Base-by-base conservation (phyloP, 2,113 vertebrate genomes). In the Oreochromis tanganicae region DNA sequence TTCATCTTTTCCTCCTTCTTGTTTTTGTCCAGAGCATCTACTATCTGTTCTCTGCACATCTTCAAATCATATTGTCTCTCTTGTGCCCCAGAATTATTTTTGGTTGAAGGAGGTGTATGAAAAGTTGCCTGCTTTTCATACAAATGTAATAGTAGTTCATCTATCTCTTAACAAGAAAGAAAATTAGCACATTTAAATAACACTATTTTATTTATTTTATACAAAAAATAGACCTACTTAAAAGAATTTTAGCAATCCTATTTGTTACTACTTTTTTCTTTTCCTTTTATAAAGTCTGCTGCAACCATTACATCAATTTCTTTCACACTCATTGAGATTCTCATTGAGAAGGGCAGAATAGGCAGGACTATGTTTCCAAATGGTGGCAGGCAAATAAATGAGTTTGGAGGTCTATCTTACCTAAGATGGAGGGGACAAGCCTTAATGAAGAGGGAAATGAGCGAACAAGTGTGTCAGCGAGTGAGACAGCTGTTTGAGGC, bases 361-460 rank as follows among this genome's bases (percentile, higher is more conserved):
- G 27, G 66, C 16, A 79, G 66, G 82, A 24, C 12, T 14, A 14
- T 9, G 21, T 87, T 92, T 83, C 32, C 56, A 89, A 87, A 89
- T 61, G 82, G 41, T 83, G 59, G 57, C 85, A 80, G 80, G 86
- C 43, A 24, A 91, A 89, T 91, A 91, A 83, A 92, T 91, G 90
- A 88, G 84, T 43, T 61, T 38, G 50, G 81, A 91, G 83, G 81
- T 88, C 79, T 86, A 48, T 84, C 86, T 68, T 89, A 86, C 56
- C 80, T 75, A 52, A 78, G 88, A 88, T 79, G 73, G 87, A 86
- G 87, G 83, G 71, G 61, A 75, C 50, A 41, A 9, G 19, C 5
- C 46, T 84, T 91, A 93, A 94, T 92, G 87, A 94, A 89, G 92
- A 87, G 82, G 80, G 85, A 86, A 91, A 91, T 94, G 88, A 94